A percentile compares a stretch with the other conserved stretches of the same genome.
Conservation (phyloP, 2,113 vertebrate species). For the Indicator indicator region DNA sequence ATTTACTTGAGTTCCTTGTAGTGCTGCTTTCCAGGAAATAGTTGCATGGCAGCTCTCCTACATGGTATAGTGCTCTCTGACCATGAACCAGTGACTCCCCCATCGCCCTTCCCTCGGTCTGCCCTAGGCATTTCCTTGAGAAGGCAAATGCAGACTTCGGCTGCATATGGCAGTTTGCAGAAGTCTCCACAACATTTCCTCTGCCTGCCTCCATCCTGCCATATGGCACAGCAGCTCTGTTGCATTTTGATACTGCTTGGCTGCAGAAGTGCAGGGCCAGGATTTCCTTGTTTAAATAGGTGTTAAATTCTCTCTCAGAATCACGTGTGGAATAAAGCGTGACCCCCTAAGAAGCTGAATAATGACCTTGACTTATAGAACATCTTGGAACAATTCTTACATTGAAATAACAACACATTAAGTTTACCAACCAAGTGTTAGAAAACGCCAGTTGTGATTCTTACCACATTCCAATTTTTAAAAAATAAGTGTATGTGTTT, state of each 20-base stretch:
- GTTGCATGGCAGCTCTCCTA: rapidly evolving
- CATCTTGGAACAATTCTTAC: conserved; percentile 64
- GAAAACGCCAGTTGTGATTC: conserved; percentile 35
- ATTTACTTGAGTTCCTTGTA: background rate
- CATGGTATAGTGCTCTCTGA: rapidly evolving
- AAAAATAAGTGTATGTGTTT: conserved; percentile 60
- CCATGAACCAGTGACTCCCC: rapidly evolving
- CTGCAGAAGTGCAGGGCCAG: conserved; percentile 4
- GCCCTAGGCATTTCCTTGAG: background rate
- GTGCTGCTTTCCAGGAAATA: background rate
- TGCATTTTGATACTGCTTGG: background rate
- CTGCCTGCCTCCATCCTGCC: background rate
- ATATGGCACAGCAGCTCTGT: background rate
- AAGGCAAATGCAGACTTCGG: background rate
- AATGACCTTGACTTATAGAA: conserved; percentile 38
- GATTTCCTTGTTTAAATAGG: conserved; percentile 49
- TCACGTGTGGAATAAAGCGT: background rate
- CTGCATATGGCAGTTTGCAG: background rate
- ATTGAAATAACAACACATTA: conserved; percentile 46
- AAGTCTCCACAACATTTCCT: background rate
- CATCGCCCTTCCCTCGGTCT: rapidly evolving
- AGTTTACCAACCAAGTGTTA: conserved; percentile 36
- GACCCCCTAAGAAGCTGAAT: conserved; percentile 57
- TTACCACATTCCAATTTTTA: conserved; percentile 28
- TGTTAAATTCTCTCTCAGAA: conserved; percentile 56